Evolutionary conservation across 2,797 vertebrate genomes (phyloP).

Genomic region (Poecilia wingei): DNA sequence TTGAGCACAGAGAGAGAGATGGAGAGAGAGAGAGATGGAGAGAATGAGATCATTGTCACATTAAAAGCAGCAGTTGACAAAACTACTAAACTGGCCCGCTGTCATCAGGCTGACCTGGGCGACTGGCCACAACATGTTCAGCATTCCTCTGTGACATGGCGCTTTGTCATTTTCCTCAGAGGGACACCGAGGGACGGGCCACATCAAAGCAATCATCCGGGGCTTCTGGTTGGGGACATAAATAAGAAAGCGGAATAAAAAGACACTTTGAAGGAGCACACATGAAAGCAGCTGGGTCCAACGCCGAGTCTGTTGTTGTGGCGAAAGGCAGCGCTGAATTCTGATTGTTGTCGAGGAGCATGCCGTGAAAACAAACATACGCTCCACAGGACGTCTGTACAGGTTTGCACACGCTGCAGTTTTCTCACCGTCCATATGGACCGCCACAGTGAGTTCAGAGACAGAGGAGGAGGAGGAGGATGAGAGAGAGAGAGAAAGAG

Average conservation of each 20-base stretch:
- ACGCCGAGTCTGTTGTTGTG: not conserved
- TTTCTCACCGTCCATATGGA: conserved; percentile 62
- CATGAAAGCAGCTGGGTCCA: not conserved
- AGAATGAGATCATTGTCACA: conserved; percentile 77
- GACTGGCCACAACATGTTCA: conserved; percentile 64
- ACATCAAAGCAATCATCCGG: conserved; percentile 19
- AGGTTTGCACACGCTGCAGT: conserved; percentile 74
- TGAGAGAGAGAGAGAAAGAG: conserved; percentile 16
- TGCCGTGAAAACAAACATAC: conserved; percentile 55
- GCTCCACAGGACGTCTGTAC: conserved; percentile 54
- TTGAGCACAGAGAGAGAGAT: conserved; percentile 49
- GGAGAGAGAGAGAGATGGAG: conserved; percentile 43
- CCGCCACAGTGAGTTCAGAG: conserved; percentile 74
- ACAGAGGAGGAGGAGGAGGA: conserved; percentile 42
- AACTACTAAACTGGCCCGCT: conserved; percentile 62
- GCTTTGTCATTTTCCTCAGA: conserved; percentile 65
- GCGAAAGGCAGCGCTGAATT: conserved; percentile 19
- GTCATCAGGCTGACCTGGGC: conserved; percentile 70
- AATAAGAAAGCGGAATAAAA: not conserved
- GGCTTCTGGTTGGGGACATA: conserved; percentile 12
- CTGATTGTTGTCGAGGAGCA: conserved; percentile 33
- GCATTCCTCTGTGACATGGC: conserved; percentile 68
- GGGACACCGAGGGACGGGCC: conserved; percentile 40
- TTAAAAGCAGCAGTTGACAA: conserved; percentile 71
- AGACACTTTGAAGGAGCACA: conserved; percentile 11